phyloP scores from a whole-genome alignment of 2,888 invertebrate species.

The Ormia ochracea region DNA sequence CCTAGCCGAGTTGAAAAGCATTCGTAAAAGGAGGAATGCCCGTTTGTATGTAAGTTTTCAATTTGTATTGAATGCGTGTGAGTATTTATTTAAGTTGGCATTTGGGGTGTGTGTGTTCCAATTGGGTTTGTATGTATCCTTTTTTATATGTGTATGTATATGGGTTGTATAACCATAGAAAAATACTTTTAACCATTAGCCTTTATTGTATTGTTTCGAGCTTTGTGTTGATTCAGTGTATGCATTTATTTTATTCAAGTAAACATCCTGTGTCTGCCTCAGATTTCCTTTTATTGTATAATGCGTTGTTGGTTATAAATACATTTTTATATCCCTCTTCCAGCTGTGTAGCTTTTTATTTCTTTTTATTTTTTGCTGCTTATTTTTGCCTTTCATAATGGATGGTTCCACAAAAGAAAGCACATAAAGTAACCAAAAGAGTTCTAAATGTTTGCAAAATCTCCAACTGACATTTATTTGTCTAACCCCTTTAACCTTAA shows the following conservation, averaged over 20 bases:
- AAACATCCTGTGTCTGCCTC: conserved; percentile 55
- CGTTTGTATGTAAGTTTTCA: too few relatives aligned
- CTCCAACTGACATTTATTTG: conserved; percentile 31
- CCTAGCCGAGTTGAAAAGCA: not conserved
- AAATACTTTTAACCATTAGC: conserved; percentile 46
- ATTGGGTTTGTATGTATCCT: too few relatives aligned
- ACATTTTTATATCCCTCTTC: conserved; percentile 31
- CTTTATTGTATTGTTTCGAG: conserved; percentile 39
- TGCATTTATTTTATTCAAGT: conserved; percentile 39
- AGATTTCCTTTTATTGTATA: conserved; percentile 27
- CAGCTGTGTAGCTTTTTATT: conserved; percentile 8
- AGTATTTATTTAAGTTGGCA: not conserved
- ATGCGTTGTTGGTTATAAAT: conserved; percentile 7
- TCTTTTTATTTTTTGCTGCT: not conserved
- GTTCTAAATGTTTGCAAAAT: conserved; percentile 49
- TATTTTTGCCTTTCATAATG: conserved; percentile 18
- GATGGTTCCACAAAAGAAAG: not conserved
- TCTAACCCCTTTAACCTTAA: conserved; percentile 58
- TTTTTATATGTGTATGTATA: not conserved
- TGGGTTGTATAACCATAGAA: not conserved
- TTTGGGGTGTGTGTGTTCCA: not conserved
- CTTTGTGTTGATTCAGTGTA: conserved; percentile 24
- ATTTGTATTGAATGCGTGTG: not conserved
- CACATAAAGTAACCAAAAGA: not conserved
- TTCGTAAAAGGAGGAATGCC: not conserved